These are phyloP conservation scores for Oryzias sinensis DNA, from an alignment of 2,797 vertebrate genomes.

Conservation along the genomic window DNA sequence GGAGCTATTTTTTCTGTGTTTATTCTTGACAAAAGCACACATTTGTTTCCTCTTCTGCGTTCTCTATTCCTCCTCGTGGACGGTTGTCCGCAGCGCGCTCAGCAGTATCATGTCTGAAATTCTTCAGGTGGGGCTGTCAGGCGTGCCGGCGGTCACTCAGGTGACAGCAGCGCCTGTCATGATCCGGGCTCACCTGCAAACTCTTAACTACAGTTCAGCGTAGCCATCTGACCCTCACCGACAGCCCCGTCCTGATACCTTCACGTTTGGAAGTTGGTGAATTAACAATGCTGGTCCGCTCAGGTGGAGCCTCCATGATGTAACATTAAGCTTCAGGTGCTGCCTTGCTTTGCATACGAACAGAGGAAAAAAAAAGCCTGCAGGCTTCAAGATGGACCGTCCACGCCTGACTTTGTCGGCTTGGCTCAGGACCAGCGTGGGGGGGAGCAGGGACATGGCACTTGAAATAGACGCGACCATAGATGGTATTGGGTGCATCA, in stretches of 20 bases:
- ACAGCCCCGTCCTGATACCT: too few species aligned
- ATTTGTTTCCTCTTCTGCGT: too few species aligned
- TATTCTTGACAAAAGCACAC: background rate
- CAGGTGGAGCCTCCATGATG: background rate
- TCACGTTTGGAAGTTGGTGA: background rate
- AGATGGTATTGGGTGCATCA: conserved; percentile 58
- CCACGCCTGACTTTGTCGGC: conserved; percentile 18
- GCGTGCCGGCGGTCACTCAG: too few species aligned
- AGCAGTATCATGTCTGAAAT: too few species aligned
- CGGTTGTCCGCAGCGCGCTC: too few species aligned
- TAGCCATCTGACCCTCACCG: too few species aligned
- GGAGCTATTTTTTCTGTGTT: conserved; percentile 9
- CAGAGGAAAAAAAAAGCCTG: conserved; percentile 2
- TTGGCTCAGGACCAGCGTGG: conserved; percentile 14
- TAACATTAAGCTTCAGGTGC: conserved; percentile 14
- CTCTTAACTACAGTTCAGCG: too few species aligned
- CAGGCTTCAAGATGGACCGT: conserved; percentile 14
- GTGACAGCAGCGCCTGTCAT: too few species aligned
- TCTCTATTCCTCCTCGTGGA: too few species aligned
- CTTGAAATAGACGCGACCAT: conserved; percentile 76
- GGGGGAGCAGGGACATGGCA: conserved; percentile 44
- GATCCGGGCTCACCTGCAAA: too few species aligned
- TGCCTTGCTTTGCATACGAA: conserved; percentile 45
- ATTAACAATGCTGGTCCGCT: background rate
- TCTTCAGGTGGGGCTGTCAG: too few species aligned